Evolutionary conservation across 1,140 invertebrate species (phyloP).

Genomic region (Pemphigus obesinymphae): DNA sequence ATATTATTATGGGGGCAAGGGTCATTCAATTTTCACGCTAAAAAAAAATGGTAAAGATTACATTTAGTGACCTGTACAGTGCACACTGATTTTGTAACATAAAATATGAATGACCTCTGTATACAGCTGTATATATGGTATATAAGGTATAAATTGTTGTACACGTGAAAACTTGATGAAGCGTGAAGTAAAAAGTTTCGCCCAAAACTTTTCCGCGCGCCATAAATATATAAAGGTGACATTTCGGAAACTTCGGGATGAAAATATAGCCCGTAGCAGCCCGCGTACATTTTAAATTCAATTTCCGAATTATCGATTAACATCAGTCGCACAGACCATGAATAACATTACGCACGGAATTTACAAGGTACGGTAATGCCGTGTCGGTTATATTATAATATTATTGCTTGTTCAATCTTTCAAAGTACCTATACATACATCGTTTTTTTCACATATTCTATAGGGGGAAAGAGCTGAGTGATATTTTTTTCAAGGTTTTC

Average conservation of each 20-base stretch:
- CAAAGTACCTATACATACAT: background rate
- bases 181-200: background rate
- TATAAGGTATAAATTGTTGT: background rate
- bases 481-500: no score
- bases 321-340: background rate
- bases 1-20: no score
- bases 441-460: no score
- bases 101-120: background rate
- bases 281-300: background rate
- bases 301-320: slow-evolving; percentile 4
- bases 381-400: background rate
- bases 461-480: no score
- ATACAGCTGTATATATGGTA: background rate
- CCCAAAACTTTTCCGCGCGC: background rate
- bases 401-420: no score
- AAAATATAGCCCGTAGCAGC: background rate
- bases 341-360: background rate
- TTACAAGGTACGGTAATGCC: no score
- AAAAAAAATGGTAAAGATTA: background rate
- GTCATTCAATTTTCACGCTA: no score
- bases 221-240: background rate
- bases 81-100: background rate
- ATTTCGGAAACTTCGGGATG: background rate
- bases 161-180: background rate
- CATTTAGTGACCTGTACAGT: background rate